Percentiles rank a stretch among this genome's conserved stretches.
Conservation (phyloP, 2,113 vertebrate species). For the Mormyrus iriodes region DNA sequence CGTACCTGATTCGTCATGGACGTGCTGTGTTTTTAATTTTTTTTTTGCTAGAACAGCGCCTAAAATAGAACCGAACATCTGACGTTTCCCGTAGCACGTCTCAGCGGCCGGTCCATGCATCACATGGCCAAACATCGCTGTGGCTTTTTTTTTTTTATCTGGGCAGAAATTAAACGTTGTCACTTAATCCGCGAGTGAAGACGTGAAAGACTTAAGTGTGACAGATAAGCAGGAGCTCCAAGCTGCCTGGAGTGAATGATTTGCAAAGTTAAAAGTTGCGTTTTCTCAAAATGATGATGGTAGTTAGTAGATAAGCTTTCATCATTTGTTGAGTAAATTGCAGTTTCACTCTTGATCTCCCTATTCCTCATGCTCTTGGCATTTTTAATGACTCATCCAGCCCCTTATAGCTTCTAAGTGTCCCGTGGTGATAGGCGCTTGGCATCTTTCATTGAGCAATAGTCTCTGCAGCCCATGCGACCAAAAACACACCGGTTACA, state of each 20-base stretch:
- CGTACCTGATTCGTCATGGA: background rate
- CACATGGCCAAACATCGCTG: background rate
- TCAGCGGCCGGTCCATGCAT: background rate
- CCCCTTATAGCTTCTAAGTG: background rate
- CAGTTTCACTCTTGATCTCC: background rate
- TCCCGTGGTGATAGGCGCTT: background rate
- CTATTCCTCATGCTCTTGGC: background rate
- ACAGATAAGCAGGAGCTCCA: background rate
- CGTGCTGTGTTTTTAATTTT: background rate
- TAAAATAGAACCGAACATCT: background rate
- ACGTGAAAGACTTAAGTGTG: background rate
- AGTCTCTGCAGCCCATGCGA: background rate
- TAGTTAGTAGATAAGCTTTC: slow-evolving; percentile 4
- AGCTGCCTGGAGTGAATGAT: background rate
- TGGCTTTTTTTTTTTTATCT: background rate
- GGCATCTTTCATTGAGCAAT: background rate
- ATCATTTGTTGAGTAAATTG: background rate
- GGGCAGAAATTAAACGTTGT: background rate
- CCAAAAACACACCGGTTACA: background rate
- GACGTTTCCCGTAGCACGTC: background rate
- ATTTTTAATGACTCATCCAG: background rate
- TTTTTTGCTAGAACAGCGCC: background rate
- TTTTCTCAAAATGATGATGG: background rate
- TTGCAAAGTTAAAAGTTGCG: background rate
- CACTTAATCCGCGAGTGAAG: background rate